Percentiles rank a stretch among this genome's conserved stretches.
phyloP scores from a whole-genome alignment of 1,140 invertebrate genomes.

The Drosophila lacertosa region DNA sequence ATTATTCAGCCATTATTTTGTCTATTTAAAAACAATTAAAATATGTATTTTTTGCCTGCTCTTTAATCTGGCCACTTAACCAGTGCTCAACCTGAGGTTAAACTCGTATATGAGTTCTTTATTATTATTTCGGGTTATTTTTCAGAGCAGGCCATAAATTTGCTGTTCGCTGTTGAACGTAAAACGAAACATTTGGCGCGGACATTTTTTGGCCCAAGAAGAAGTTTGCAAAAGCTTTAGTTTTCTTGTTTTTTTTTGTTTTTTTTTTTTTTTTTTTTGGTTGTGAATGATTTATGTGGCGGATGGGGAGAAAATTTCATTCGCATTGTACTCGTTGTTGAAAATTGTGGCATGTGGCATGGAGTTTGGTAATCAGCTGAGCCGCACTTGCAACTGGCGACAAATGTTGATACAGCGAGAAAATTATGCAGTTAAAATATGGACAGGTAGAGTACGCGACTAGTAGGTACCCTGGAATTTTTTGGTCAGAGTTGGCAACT shows the following conservation, averaged over 20 bases:
- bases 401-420: conserved; percentile 61
- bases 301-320: neutral
- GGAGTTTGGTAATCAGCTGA: conserved; percentile 66
- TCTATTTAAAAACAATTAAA: conserved; percentile 5
- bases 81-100: conserved; percentile 16
- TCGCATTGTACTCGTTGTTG: conserved; percentile 16
- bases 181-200: conserved; percentile 73
- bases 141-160: conserved; percentile 45
- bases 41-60: conserved; percentile 1
- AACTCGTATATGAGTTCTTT: conserved; percentile 7
- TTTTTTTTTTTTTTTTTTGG: conserved; percentile 27
- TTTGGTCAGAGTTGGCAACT: too few species aligned
- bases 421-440: neutral
- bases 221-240: conserved; percentile 31
- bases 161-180: conserved; percentile 46
- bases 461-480: too few species aligned
- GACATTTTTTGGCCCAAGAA: conserved; percentile 59
- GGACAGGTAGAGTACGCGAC: too few species aligned
- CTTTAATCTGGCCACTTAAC: conserved; percentile 9
- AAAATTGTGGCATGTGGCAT: conserved; percentile 8
- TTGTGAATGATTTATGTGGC: conserved; percentile 66
- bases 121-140: conserved; percentile 40
- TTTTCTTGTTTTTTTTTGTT: conserved; percentile 16
- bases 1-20: too few species aligned
- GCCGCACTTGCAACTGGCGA: conserved; percentile 41